Percentiles rank a stretch among this genome's conserved stretches.
These are phyloP conservation scores for Helicoverpa armigera DNA, from an alignment of 1,140 invertebrate species.

Conservation along the genomic window DNA sequence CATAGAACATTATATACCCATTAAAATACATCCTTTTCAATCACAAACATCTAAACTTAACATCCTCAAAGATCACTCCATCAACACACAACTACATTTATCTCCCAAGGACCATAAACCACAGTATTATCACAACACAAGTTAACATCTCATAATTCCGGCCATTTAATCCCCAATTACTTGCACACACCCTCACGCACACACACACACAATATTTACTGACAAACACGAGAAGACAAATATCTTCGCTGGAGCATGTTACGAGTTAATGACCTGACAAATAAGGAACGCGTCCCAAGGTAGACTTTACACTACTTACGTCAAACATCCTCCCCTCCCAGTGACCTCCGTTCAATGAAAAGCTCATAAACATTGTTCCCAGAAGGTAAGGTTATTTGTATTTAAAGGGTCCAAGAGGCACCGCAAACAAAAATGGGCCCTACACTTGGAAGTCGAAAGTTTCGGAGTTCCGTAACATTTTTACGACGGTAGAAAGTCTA, in stretches of 20 bases:
- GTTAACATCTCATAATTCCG: no score
- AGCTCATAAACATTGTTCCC: conserved; percentile 54
- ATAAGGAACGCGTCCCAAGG: conserved; percentile 13
- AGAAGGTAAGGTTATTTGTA: conserved; percentile 65
- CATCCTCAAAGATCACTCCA: no score
- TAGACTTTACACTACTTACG: conserved; percentile 41
- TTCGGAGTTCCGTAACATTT: neutral
- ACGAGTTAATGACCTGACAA: conserved; percentile 33
- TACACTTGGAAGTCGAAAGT: conserved; percentile 51
- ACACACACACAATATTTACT: conserved; percentile 1
- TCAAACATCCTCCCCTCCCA: conserved; percentile 26
- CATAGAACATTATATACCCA: no score
- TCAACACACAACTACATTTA: no score
- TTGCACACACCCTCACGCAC: neutral
- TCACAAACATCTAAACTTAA: no score
- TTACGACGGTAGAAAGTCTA: no score
- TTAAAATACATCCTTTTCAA: no score
- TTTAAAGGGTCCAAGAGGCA: conserved; percentile 58
- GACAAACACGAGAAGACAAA: neutral
- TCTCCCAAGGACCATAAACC: no score
- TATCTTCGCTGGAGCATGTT: neutral
- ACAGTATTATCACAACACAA: no score
- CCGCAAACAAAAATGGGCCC: conserved; percentile 51
- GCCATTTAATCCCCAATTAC: neutral
- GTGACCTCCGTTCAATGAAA: conserved; percentile 48